phyloP scores from a whole-genome alignment of 2,888 invertebrate species.

The Melanotus villosus region DNA sequence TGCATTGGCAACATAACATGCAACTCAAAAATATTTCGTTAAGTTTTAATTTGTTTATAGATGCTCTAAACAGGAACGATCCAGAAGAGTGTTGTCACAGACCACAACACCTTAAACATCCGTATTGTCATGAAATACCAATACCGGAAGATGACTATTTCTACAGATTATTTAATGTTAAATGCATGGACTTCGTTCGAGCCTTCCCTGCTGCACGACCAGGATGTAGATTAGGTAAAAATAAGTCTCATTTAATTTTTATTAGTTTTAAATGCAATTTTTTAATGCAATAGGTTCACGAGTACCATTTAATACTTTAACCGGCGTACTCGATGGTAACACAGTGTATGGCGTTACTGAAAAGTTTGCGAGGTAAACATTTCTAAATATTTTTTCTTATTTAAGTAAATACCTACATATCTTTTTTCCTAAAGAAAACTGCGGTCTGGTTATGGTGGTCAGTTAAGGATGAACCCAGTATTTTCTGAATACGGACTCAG shows the following conservation, averaged over 20 bases:
- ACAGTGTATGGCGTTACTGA: conserved; percentile 92
- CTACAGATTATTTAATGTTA: conserved; percentile 86
- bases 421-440: conserved; percentile 76
- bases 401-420: too few species aligned
- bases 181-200: conserved; percentile 91
- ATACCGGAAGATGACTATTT: conserved; percentile 94
- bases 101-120: conserved; percentile 86
- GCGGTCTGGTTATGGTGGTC: conserved; percentile 85
- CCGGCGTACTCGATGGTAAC: conserved; percentile 89
- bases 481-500: conserved; percentile 90
- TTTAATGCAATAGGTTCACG: conserved; percentile 76
- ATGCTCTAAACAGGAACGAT: conserved; percentile 88
- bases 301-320: conserved; percentile 87
- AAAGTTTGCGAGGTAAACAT: conserved; percentile 78
- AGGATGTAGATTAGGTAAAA: conserved; percentile 86
- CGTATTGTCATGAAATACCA: conserved; percentile 91
- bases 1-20: too few species aligned
- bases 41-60: too few species aligned
- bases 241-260: too few species aligned
- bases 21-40: too few species aligned
- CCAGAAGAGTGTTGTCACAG: conserved; percentile 92
- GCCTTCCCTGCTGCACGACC: conserved; percentile 90
- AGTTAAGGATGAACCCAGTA: conserved; percentile 90
- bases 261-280: too few species aligned
- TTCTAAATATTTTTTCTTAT: neutral